Conservation (phyloP, 2,797 vertebrate species). For the Ambastaia sidthimunki region DNA sequence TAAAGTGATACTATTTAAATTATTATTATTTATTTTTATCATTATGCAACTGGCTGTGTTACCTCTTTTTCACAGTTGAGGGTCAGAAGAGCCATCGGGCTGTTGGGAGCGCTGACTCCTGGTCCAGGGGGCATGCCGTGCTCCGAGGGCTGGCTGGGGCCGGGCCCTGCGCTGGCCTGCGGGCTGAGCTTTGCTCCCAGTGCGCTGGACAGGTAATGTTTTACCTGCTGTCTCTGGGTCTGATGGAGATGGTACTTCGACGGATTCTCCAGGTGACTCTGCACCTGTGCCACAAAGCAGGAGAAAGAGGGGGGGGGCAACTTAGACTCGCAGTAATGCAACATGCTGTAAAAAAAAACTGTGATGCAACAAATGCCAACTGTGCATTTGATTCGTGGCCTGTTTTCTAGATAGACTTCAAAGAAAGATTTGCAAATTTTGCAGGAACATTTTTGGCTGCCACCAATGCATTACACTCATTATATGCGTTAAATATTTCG, state of each 20-base stretch:
- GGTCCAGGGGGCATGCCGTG: slow-evolving; percentile 94
- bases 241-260: slow-evolving; percentile 97
- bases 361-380: background rate
- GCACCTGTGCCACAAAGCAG: slow-evolving; percentile 78
- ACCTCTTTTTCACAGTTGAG: slow-evolving; percentile 99
- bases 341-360: background rate
- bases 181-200: slow-evolving; percentile 89
- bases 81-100: slow-evolving; percentile 97
- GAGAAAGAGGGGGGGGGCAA: background rate
- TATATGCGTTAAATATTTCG: no score
- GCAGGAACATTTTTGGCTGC: no score
- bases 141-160: slow-evolving; percentile 91
- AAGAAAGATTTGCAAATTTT: background rate
- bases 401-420: background rate
- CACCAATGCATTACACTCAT: no score
- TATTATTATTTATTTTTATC: no score
- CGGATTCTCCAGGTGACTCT: slow-evolving; percentile 94
- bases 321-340: background rate
- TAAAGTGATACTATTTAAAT: no score
- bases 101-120: slow-evolving; percentile 94
- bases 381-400: background rate
- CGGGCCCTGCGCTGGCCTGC: slow-evolving; percentile 87
- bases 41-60: slow-evolving; percentile 30
- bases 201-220: slow-evolving; percentile 94
- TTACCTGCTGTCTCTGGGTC: slow-evolving; percentile 95